phyloP scores from a whole-genome alignment of 2,113 vertebrate species.

The Larimichthys crocea region DNA sequence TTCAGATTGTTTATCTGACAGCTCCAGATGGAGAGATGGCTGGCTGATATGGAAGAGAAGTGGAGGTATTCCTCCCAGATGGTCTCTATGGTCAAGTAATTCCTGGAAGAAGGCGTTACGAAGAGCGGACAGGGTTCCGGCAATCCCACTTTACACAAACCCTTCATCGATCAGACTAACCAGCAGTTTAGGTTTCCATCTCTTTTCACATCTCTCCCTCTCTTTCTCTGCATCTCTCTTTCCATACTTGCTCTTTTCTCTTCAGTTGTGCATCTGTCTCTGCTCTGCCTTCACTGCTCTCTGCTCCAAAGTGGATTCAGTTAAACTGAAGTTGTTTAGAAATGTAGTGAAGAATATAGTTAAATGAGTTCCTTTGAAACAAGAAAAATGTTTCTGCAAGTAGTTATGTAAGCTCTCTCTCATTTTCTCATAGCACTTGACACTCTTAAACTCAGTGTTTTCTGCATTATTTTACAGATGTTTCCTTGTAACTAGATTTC shows the following conservation, averaged over 20 bases:
- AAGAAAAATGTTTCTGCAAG: background rate
- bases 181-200: conserved; percentile 38
- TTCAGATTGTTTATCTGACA: conserved; percentile 15
- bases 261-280: background rate
- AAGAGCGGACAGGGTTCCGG: conserved; percentile 4
- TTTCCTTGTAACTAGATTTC: background rate
- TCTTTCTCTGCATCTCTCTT: background rate
- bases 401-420: background rate
- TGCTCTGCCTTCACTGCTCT: background rate
- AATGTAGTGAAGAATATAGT: background rate
- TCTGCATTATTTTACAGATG: background rate
- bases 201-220: background rate
- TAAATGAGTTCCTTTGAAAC: background rate
- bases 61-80: conserved; percentile 21
- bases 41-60: conserved; percentile 14
- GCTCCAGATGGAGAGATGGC: conserved; percentile 15
- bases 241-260: background rate
- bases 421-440: background rate
- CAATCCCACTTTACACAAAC: conserved; percentile 43
- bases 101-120: conserved; percentile 50
- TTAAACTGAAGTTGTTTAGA: background rate
- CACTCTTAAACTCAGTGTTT: too few relatives aligned
- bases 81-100: conserved; percentile 24
- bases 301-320: background rate
- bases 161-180: conserved; percentile 40